These are phyloP conservation scores for Drosophila jambulina DNA, from an alignment of 1,140 invertebrate species.

Conservation along the genomic window DNA sequence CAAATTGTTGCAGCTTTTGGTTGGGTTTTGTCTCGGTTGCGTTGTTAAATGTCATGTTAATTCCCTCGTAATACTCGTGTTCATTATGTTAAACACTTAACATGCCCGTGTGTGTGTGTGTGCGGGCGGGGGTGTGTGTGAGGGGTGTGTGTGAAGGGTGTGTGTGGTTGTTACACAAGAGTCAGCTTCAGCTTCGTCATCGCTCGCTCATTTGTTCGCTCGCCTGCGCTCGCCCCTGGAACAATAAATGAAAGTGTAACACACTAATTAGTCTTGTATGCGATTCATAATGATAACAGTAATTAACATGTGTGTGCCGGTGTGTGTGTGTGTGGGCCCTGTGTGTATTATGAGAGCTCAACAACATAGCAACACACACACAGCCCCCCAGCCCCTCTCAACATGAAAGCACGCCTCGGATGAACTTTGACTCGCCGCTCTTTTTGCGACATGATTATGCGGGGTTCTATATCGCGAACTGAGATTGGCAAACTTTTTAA, in stretches of 20 bases:
- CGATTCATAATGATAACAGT: constrained; percentile 83
- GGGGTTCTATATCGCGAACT: not conserved
- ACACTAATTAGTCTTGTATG: constrained; percentile 81
- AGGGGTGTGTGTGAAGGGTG: not conserved
- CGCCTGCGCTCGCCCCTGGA: constrained; percentile 37
- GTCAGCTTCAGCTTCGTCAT: constrained; percentile 38
- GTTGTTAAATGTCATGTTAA: constrained; percentile 81
- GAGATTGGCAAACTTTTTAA: too few relatives aligned
- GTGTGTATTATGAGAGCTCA: constrained; percentile 34
- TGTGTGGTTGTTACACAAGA: constrained; percentile 33
- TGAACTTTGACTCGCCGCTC: constrained; percentile 30
- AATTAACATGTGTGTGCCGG: constrained; percentile 69
- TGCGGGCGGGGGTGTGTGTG: constrained; percentile 3
- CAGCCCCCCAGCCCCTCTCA: not conserved
- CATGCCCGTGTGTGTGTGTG: constrained; percentile 3
- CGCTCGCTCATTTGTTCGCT: constrained; percentile 25
- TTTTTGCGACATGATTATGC: constrained; percentile 22
- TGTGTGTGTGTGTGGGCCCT: constrained; percentile 16
- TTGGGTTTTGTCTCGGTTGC: constrained; percentile 49
- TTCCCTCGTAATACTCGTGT: constrained; percentile 76
- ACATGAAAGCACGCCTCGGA: constrained; percentile 15
- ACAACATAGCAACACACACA: constrained; percentile 4
- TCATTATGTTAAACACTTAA: constrained; percentile 83
- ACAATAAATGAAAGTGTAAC: constrained; percentile 81
- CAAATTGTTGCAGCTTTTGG: constrained; percentile 44